phyloP scores from a whole-genome alignment of 2,797 vertebrate species.

The Cossypha niveicapilla region DNA sequence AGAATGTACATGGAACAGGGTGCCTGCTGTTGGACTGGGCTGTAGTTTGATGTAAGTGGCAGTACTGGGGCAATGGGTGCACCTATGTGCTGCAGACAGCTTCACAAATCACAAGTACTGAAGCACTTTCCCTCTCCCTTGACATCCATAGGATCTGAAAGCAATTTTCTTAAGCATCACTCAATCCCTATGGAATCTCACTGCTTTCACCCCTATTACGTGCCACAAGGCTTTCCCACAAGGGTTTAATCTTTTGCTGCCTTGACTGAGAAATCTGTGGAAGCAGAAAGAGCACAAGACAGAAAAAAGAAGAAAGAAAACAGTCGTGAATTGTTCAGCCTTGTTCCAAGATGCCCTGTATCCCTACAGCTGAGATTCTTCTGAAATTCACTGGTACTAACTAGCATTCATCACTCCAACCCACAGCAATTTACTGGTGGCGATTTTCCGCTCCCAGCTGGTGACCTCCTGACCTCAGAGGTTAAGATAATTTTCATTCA shows the following conservation, averaged over 20 bases:
- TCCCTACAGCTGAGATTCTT: conserved; percentile 53
- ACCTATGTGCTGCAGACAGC: background rate
- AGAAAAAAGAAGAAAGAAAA: conserved; percentile 30
- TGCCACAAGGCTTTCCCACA: conserved; percentile 39
- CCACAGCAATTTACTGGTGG: conserved; percentile 66
- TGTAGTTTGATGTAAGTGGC: background rate
- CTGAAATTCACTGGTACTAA: conserved; percentile 66
- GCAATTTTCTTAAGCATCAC: background rate
- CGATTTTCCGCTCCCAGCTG: conserved; percentile 71
- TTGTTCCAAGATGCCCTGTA: conserved; percentile 42
- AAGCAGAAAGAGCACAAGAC: conserved; percentile 14
- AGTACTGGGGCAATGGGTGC: background rate
- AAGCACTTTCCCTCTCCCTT: background rate
- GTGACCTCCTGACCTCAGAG: conserved; percentile 62
- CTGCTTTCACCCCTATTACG: background rate
- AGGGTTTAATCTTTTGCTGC: conserved; percentile 29
- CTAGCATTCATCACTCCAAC: conserved; percentile 67
- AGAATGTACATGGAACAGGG: background rate
- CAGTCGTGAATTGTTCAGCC: background rate
- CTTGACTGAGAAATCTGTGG: conserved; percentile 38
- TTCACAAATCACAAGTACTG: background rate
- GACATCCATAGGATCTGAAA: background rate
- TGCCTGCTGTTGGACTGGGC: background rate
- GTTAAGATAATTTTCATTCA: conserved; percentile 67
- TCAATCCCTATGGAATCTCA: background rate